A percentile compares a stretch with the other conserved stretches of the same genome.
These are phyloP conservation scores for Paelopatides confundens DNA, from an alignment of 53 echinoderm and acorn worm genomes.

Conservation along the genomic window DNA sequence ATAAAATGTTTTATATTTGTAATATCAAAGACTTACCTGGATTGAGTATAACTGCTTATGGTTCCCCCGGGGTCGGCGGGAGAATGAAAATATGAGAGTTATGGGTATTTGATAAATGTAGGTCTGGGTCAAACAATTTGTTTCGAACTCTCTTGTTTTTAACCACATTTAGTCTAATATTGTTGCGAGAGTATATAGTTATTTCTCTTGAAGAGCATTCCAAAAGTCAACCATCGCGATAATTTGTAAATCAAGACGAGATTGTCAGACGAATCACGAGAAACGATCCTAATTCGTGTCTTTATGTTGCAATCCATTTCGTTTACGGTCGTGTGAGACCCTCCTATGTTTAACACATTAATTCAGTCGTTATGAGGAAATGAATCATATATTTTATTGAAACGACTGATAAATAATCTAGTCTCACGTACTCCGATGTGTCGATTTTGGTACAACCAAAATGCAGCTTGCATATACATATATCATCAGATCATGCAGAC, in stretches of 20 bases:
- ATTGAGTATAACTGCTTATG: neutral
- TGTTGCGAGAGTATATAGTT: neutral
- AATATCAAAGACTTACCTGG: neutral
- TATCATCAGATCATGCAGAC: no score
- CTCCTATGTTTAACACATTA: conserved; percentile 32
- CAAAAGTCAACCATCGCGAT: neutral
- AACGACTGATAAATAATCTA: conserved; percentile 24
- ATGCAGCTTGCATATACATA: neutral
- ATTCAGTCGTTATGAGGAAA: conserved; percentile 43
- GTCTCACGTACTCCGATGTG: neutral
- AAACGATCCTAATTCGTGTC: conserved; percentile 8
- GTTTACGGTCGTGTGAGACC: conserved; percentile 10
- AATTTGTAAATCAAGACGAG: conserved; percentile 18
- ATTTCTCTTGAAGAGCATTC: neutral
- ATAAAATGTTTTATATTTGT: neutral
- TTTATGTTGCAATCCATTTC: conserved; percentile 26
- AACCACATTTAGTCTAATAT: neutral
- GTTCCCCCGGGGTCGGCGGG: neutral
- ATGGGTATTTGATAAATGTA: neutral
- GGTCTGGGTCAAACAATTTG: conserved; percentile 1
- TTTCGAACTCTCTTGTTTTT: neutral
- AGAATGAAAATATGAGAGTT: neutral
- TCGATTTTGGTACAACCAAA: neutral
- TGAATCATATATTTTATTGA: conserved; percentile 35
- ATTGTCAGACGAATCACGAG: neutral